Conservation (phyloP, 2,113 vertebrate genomes). For the Catharus bicknelli region DNA sequence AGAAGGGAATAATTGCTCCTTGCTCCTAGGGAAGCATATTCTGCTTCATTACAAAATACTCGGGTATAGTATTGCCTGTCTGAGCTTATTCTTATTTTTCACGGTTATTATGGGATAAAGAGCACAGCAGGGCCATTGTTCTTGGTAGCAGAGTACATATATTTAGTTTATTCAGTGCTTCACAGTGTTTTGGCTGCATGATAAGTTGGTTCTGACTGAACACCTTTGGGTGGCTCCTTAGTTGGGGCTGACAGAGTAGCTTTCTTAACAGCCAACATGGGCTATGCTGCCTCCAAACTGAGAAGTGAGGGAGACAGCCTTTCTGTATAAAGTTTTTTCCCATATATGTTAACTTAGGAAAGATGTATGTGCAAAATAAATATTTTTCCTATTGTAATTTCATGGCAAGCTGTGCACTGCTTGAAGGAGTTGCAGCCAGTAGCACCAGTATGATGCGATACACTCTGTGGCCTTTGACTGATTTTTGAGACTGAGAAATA, state of each 20-base stretch:
- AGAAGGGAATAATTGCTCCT: not conserved
- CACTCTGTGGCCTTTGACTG: not conserved
- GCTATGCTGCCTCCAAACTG: not conserved
- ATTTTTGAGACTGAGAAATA: not conserved
- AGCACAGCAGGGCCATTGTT: not conserved
- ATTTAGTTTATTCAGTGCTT: not conserved
- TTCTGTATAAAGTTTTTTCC: not conserved
- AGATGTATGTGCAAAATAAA: not conserved
- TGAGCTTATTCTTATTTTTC: slow-evolving; percentile 12
- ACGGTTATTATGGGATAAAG: not conserved
- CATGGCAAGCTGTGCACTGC: not conserved
- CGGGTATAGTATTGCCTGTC: not conserved
- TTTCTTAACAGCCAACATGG: not conserved
- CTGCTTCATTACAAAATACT: not conserved
- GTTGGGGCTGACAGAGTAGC: not conserved
- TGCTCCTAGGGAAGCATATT: not conserved
- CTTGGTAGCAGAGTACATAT: not conserved
- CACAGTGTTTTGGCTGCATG: not conserved
- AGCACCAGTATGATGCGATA: not conserved
- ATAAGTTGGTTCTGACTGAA: not conserved
- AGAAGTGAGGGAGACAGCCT: not conserved
- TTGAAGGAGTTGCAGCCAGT: not conserved
- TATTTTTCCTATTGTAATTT: not conserved
- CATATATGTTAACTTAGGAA: not conserved
- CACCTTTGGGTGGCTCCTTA: not conserved